These are phyloP conservation scores for Catocala nupta DNA, from an alignment of 2,888 invertebrate species.

Conservation along the genomic window DNA sequence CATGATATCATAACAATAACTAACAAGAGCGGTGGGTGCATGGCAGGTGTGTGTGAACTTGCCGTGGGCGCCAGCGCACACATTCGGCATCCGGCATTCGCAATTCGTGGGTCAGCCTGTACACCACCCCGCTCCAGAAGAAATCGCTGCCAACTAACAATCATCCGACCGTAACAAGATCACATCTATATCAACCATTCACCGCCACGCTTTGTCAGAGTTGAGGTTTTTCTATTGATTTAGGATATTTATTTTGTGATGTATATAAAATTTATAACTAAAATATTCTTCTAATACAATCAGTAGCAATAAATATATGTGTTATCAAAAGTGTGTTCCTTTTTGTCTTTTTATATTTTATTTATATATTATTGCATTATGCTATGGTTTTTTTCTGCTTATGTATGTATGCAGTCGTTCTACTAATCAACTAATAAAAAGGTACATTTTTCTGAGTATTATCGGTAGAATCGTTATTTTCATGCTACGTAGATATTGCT, in stretches of 20 bases:
- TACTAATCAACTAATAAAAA: slow-evolving; percentile 33
- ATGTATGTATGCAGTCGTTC: slow-evolving; percentile 34
- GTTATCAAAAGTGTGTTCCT: neutral
- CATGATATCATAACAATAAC: slow-evolving; percentile 33
- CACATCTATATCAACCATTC: slow-evolving; percentile 45
- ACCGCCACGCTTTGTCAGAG: slow-evolving; percentile 41
- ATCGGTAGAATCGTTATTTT: neutral
- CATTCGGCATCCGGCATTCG: slow-evolving; percentile 93
- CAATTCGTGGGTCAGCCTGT: slow-evolving; percentile 88
- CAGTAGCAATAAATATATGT: slow-evolving; percentile 32
- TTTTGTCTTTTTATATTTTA: neutral
- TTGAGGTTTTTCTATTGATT: slow-evolving; percentile 40
- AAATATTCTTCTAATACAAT: slow-evolving; percentile 43
- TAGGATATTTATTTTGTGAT: slow-evolving; percentile 46
- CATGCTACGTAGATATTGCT: slow-evolving; percentile 14
- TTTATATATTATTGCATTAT: neutral
- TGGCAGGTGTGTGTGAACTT: slow-evolving; percentile 86
- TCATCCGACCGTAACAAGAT: slow-evolving; percentile 63
- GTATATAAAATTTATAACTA: slow-evolving; percentile 46
- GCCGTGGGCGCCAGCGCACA: slow-evolving; percentile 90
- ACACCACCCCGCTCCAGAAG: slow-evolving; percentile 77
- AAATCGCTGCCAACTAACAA: slow-evolving; percentile 67
- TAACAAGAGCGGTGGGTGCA: slow-evolving; percentile 62
- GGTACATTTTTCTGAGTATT: slow-evolving; percentile 23
- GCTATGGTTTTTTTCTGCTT: slow-evolving; percentile 27